Percentiles rank a stretch among this genome's conserved stretches.
phyloP scores from a whole-genome alignment of 1,140 invertebrate species.

The Sinonovacula constricta region DNA sequence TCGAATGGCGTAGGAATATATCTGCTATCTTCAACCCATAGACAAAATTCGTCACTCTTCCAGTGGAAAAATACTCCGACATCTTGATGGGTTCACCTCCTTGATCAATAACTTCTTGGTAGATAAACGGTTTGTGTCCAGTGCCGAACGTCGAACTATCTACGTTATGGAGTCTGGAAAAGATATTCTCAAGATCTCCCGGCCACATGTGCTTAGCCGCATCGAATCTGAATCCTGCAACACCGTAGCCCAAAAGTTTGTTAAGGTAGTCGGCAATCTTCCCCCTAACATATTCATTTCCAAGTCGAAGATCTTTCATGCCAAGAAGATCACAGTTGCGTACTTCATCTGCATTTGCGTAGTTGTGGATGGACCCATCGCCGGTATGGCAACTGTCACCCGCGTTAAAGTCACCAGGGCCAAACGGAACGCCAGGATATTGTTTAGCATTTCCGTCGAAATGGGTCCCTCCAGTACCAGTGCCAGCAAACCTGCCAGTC shows the following conservation, averaged over 20 bases:
- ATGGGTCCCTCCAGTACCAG: conserved; percentile 73
- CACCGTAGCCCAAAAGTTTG: conserved; percentile 84
- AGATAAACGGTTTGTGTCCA: conserved; percentile 79
- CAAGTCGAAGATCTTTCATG: conserved; percentile 87
- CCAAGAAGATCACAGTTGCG: conserved; percentile 87
- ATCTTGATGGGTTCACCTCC: conserved; percentile 85
- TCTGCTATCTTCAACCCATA: conserved; percentile 80
- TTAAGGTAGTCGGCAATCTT: conserved; percentile 78
- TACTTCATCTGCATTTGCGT: conserved; percentile 73
- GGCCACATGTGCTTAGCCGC: conserved; percentile 77
- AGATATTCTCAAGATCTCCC: conserved; percentile 64
- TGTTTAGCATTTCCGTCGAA: conserved; percentile 75
- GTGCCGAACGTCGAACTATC: conserved; percentile 67
- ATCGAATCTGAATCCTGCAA: conserved; percentile 83
- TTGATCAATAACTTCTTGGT: conserved; percentile 90
- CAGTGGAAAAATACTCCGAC: conserved; percentile 79
- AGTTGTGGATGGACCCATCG: conserved; percentile 76
- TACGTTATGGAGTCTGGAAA: conserved; percentile 81
- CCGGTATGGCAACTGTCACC: conserved; percentile 71
- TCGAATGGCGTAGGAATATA: conserved; percentile 61
- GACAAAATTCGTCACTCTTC: conserved; percentile 87
- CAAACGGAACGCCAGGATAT: conserved; percentile 81
- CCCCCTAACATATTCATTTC: conserved; percentile 83
- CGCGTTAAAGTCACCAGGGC: conserved; percentile 74
- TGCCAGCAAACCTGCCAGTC: conserved; percentile 82